Evolutionary conservation across 2,888 invertebrate genomes (phyloP).

Genomic region (Ferrisia virgata): DNA sequence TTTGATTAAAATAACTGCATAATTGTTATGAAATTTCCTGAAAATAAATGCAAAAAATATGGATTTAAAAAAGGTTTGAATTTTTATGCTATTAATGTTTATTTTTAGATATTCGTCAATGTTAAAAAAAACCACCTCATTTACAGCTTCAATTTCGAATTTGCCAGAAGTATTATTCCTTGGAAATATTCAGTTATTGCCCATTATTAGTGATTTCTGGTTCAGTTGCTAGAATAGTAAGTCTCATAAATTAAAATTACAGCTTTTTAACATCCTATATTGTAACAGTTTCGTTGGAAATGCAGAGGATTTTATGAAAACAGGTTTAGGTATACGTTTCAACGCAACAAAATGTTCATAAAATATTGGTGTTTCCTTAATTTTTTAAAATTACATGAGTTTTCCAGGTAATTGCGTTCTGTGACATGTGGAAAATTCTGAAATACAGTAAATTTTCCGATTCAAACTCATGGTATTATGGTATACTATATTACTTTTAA

Average conservation of each 20-base stretch:
- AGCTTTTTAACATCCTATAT: background rate
- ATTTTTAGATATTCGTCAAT: background rate
- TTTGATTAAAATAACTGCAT: background rate
- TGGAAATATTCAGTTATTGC: slow-evolving; percentile 1
- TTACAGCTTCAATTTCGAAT: slow-evolving; percentile 28
- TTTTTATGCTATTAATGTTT: background rate
- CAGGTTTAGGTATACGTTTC: no score
- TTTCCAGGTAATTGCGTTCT: slow-evolving; percentile 4
- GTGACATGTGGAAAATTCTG: slow-evolving; percentile 19
- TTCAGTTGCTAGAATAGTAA: slow-evolving; percentile 31
- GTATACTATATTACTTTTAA: slow-evolving; percentile 16
- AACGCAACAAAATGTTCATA: background rate
- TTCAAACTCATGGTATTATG: slow-evolving; percentile 37
- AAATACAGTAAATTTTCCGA: background rate
- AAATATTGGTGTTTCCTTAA: background rate
- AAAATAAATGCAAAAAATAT: background rate
- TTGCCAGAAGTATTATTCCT: background rate
- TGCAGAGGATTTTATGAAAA: no score
- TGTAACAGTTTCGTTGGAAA: no score
- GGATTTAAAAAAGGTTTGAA: background rate
- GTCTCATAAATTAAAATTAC: background rate
- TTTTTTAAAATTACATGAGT: background rate
- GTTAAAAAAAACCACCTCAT: background rate
- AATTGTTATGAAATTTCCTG: background rate
- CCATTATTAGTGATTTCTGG: background rate